Conservation (phyloP, 1,140 invertebrate genomes). For the Drosophila sproati region DNA sequence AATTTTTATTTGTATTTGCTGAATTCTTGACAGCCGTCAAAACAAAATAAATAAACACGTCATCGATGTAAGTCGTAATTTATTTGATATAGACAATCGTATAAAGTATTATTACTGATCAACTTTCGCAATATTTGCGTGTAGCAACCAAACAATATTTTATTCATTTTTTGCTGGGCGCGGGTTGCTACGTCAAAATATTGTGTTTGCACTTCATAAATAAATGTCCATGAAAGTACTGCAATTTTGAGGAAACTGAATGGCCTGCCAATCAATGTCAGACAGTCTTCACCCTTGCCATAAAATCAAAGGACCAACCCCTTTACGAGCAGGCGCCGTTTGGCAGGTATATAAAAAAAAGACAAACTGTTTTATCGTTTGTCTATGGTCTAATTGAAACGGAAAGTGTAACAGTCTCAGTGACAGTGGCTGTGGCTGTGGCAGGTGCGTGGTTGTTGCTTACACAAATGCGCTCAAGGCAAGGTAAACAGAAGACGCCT, state of each 20-base stretch:
- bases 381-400: constrained; percentile 46
- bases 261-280: constrained; percentile 45
- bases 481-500: constrained; percentile 43
- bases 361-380: constrained; percentile 4
- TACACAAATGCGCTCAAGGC: constrained; percentile 25
- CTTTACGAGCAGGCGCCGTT: constrained; percentile 51
- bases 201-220: constrained; percentile 33
- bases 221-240: constrained; percentile 5
- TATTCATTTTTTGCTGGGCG: neutral
- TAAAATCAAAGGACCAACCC: constrained; percentile 62
- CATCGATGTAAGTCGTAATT: too few species aligned
- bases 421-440: neutral
- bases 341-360: constrained; percentile 35
- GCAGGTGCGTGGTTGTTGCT: constrained; percentile 37
- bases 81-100: too few species aligned
- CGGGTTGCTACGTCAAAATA: constrained; percentile 7
- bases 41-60: too few species aligned
- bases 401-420: constrained; percentile 44
- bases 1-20: too few species aligned
- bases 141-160: too few species aligned
- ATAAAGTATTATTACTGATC: too few species aligned
- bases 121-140: too few species aligned
- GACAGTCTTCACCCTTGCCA: constrained; percentile 34
- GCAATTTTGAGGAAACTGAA: constrained; percentile 31
- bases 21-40: too few species aligned